Base-by-base conservation (phyloP, 2,888 invertebrate genomes). In the Drosophila atripex region DNA sequence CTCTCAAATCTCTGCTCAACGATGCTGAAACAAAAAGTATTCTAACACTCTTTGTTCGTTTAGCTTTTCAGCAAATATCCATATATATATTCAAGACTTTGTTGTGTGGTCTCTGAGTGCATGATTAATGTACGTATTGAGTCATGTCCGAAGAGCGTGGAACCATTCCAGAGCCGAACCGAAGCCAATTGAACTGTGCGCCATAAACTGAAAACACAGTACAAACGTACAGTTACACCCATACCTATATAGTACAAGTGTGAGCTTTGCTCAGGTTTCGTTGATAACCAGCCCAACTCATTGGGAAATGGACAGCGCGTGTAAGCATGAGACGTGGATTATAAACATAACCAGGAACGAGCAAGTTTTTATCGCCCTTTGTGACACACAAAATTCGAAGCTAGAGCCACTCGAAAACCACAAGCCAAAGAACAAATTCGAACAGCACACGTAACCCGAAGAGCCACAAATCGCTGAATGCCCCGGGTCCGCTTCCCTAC, bases 301-400 rank as follows among this genome's bases (percentile, higher is more conserved):
- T 54, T 54, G 45, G 14, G 41, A 21, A 54, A 21, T 51, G 57
- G 47, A 25, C 50, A 51, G 65, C 69, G 71, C 75, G 75, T 71
- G 75, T 71, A 57, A 73, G 64, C 58, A 55, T 54, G 71, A 75
- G 43, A 73, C 73, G 73, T 73, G 73, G 55, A 74, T 41, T 55
- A 63, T 61, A 49, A 28, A 38, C 52, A 35, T 25, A 35, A 50
- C 21, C 41, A 53, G 45, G 38, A 53, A 45, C 21, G 54, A 41
- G 72, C 58, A 72, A 71, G 75, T 76, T 75, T 60, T 50, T 65
- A 59, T 71, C 72, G 39, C 39, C 43, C 47, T 47, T 41, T 18
- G 38, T 52, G 64, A 57, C 46, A 70, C 57, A 69, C 30, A 50
- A 23, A 35, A 32, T 38, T 18, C 32, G n/a, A 52, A 4, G 23